Evolutionary conservation across 92 coral and sea anemone genomes (phyloP), one percentile per base, ranked within the genome.

Genomic region (Porites evermanni): DNA sequence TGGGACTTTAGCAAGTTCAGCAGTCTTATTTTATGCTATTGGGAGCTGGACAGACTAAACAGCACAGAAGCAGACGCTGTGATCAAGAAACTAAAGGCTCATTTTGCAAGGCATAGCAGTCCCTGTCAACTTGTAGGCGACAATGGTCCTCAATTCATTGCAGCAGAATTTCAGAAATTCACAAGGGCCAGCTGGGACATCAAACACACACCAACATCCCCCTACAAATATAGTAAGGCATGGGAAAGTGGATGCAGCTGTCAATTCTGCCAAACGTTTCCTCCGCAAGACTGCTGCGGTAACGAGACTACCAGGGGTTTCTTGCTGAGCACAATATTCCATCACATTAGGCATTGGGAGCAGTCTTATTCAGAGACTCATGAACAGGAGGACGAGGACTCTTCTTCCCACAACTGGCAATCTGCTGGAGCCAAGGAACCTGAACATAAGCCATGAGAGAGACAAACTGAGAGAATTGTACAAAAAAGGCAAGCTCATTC

Each of bases 101-200:
- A 72, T 61, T 83, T 83, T 38, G 87, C 79, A 12, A 77, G 79
- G 24, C 67, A 83, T 64, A 80, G 80, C 23, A 73, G 79, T 50
- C 86, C 79, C 18, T 72, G 79, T 19, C 87, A 73, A 76, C 71
- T 72, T 7, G 58, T 84, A 0, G 56, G 88, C 23, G 77, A 76
- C 70, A 67, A 77, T 85, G 91, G 91, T n/a, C 81, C 91, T 29
- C 91, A 88, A 77, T 88, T 82, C 80, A 19, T 38, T 14, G 72
- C 88, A 12, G 58, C 67, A 32, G 91, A 88, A 51, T 82, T 88
- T 47, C 88, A 75, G 52, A 75, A 44, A 58, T 65, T 82, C 17
- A 70, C 92, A 21, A 84, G 67, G n/a, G 89, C 68, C 44, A 2
- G 38, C 26, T 83, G 89, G 85, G 85, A 84, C 68, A 68, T 84